Base-by-base conservation (phyloP, 2,888 invertebrate species). In the Thera obeliscata region DNA sequence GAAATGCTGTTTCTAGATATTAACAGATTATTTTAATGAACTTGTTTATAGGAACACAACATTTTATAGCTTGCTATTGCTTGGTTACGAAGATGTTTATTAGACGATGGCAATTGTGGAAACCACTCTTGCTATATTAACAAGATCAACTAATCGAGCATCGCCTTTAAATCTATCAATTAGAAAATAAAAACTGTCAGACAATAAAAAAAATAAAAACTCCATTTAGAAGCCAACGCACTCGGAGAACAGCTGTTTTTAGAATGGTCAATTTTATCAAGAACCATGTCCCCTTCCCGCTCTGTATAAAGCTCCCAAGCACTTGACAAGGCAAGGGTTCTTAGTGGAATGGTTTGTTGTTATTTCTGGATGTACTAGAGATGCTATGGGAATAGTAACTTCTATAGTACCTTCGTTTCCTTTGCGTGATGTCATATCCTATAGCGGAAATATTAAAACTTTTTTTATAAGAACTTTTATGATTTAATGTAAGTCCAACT, bases 241-340 rank as follows among this genome's bases (percentile, higher is more conserved):
- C 85, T 77, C 82, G 85, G 84, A 85, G 88, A 86, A 88, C 91
- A 91, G 91, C 91, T 91, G 91, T 89, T 89, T 90, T 83, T 91
- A 91, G 90, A 87, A 77, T 70, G 63, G 78, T 66, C 90, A 77
- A 85, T 72, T 77, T 74, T 80, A 78, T 69, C 58, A 69, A 79
- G 88, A 80, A 63, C 86, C 71, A 69, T 78, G 61, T 69, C 71
- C 66, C 73, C 61, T 68, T 71, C 72, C 54, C 9, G 68, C 50
- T 56, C 61, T n/a, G 41, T 59, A 59, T 22, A 66, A 56, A 59
- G 49, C 69, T 56, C 70, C 58, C 22, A 12, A 41, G 11, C 50
- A 52, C 22, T 50, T 64, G 59, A 70, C 66, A 64, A 73, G 67
- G 50, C 57, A 22, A 71, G 59, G 68, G 81, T 48, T 78, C 83